phyloP scores from a whole-genome alignment of 2,113 vertebrate species.

The Felis catus region F.catus_Fca126_mat1.0 CM031411.1:31597501-31598000 shows the following conservation, averaged over 20 bases:
- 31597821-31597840: background rate
- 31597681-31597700: background rate
- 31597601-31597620: background rate
- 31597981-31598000: background rate
- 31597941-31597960: background rate
- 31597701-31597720: background rate
- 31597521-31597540: constrained; percentile 1
- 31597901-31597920: background rate
- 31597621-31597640: background rate
- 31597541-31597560: background rate
- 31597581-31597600: background rate
- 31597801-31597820: background rate
- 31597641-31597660: background rate
- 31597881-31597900: background rate
- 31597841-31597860: background rate
- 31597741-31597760: background rate
- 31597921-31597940: background rate
- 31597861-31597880: constrained; percentile 1
- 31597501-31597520: background rate
- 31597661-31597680: background rate
- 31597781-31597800: background rate
- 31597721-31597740: background rate
- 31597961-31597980: background rate
- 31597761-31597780: background rate
- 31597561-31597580: background rate